These are phyloP conservation scores for Myotis myotis DNA, from an alignment of 2,797 vertebrate genomes.

Conservation along the genomic window DNA sequence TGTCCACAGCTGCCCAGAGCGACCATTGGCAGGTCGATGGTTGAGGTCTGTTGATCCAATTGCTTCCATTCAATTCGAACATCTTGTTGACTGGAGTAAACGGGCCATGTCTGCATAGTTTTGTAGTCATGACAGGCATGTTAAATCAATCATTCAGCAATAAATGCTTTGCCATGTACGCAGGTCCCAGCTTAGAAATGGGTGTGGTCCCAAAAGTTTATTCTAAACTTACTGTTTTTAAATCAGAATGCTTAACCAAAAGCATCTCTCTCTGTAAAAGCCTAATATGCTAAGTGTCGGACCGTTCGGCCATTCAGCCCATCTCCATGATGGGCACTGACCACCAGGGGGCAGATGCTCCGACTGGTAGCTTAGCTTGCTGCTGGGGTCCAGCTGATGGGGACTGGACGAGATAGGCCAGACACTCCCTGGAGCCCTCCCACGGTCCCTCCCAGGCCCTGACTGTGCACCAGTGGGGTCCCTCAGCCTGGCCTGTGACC, in stretches of 20 bases:
- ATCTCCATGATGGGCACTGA: no score
- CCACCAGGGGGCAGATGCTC: no score
- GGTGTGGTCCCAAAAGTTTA: background rate
- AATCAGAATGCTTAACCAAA: background rate
- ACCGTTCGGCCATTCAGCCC: no score
- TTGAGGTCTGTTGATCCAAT: conserved; percentile 62
- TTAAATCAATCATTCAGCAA: background rate
- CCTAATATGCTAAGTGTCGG: no score
- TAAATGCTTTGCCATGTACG: background rate
- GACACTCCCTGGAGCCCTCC: no score
- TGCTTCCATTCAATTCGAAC: conserved; percentile 50
- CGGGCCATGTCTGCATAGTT: conserved; percentile 30
- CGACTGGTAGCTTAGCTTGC: no score
- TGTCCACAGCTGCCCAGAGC: conserved; percentile 41
- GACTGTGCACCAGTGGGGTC: no score
- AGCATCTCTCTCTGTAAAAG: background rate
- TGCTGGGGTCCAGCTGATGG: no score
- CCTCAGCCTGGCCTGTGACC: no score
- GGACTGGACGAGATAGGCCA: no score
- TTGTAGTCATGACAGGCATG: conserved; percentile 40
- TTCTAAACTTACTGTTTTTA: background rate
- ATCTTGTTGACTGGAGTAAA: conserved; percentile 55
- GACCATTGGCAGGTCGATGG: conserved; percentile 34
- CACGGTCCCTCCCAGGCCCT: no score
- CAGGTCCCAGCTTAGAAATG: background rate